Percentiles rank a stretch among this genome's conserved stretches.
Evolutionary conservation across 2,797 vertebrate species (phyloP).

Genomic region (Sebastes itinus): DNA sequence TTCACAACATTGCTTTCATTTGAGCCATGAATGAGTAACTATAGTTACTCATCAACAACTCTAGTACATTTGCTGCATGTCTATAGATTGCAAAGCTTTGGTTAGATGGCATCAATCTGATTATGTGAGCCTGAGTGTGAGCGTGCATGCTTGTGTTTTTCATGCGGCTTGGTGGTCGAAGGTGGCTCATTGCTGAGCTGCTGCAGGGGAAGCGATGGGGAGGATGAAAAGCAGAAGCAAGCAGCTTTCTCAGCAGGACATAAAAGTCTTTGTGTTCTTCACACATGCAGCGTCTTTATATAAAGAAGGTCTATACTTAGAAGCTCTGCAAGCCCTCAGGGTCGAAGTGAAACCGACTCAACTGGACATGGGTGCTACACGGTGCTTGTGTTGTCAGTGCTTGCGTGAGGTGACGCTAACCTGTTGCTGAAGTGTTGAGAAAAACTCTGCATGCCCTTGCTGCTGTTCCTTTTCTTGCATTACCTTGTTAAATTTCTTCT

Average conservation of each 20-base stretch:
- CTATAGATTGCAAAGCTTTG: background rate
- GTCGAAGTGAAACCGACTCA: background rate
- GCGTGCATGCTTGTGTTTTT: background rate
- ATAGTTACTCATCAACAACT: too few species aligned
- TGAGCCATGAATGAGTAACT: background rate
- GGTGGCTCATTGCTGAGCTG: conserved; percentile 40
- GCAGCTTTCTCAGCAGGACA: conserved; percentile 46
- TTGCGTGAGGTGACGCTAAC: background rate
- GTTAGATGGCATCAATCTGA: background rate
- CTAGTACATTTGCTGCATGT: background rate
- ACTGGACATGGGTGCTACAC: background rate
- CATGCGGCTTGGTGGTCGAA: conserved; percentile 13
- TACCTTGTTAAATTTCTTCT: background rate
- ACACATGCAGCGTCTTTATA: conserved; percentile 36
- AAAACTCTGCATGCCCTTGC: background rate
- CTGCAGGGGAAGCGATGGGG: conserved; percentile 69
- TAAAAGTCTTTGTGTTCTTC: conserved; percentile 56
- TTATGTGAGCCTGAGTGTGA: background rate
- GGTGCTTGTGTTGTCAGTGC: background rate
- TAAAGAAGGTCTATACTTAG: conserved; percentile 49
- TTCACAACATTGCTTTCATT: background rate
- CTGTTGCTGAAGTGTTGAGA: background rate
- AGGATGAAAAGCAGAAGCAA: conserved; percentile 68
- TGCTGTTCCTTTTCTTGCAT: background rate
- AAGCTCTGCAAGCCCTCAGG: background rate